These are phyloP conservation scores for Pipistrellus kuhlii DNA, from an alignment of 2,797 vertebrate genomes.

Conservation along the genomic window DNA sequence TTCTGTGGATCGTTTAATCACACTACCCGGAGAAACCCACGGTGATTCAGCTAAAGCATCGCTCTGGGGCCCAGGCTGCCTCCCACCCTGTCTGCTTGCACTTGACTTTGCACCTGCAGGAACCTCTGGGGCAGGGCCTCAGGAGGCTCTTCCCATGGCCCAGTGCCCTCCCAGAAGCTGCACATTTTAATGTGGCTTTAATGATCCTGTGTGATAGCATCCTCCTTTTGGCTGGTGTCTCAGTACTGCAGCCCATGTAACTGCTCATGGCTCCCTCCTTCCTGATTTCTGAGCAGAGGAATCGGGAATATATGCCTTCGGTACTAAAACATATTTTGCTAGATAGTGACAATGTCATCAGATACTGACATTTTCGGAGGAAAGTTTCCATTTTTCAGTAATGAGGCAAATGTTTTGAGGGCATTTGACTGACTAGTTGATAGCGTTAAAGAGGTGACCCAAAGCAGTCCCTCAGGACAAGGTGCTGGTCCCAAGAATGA, in stretches of 20 bases:
- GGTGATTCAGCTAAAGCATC: not conserved
- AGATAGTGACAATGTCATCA: not conserved
- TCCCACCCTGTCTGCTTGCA: not conserved
- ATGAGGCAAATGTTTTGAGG: not conserved
- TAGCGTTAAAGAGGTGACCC: constrained; percentile 9
- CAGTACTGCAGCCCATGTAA: not conserved
- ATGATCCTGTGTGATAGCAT: not conserved
- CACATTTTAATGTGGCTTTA: not conserved
- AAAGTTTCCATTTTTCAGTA: constrained; percentile 30
- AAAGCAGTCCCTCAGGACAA: not conserved
- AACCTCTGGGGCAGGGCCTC: not conserved
- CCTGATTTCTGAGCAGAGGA: not conserved
- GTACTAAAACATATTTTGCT: constrained; percentile 51
- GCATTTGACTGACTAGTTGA: not conserved
- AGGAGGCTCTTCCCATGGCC: not conserved
- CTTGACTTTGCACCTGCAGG: not conserved
- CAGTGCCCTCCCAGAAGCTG: not conserved
- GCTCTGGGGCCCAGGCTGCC: not conserved
- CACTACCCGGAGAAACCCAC: not conserved
- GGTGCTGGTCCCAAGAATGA: not conserved
- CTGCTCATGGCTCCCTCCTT: not conserved
- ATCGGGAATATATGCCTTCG: not conserved
- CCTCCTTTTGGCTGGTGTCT: not conserved
- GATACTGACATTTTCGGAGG: constrained; percentile 33
- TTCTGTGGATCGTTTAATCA: not conserved